Conservation (phyloP, 2,888 invertebrate genomes). For the Hartigia nigra region DNA sequence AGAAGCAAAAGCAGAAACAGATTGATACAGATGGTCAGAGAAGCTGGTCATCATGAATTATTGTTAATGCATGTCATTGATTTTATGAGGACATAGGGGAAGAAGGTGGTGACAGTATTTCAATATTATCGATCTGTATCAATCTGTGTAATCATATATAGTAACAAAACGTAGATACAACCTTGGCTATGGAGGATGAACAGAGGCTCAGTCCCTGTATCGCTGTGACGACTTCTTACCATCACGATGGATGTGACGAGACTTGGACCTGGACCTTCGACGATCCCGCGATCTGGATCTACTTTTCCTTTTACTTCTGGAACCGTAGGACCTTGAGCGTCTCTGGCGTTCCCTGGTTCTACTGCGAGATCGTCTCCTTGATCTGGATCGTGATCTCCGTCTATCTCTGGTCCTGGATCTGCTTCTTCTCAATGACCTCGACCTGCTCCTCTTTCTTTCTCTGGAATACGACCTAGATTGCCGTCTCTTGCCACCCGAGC, state of each 20-base stretch:
- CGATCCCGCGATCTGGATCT: slow-evolving; percentile 49
- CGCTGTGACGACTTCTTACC: slow-evolving; percentile 64
- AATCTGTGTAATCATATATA: slow-evolving; percentile 30
- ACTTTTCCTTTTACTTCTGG: slow-evolving; percentile 44
- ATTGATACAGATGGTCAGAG: neutral
- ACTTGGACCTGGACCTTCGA: slow-evolving; percentile 25
- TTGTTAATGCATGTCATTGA: neutral
- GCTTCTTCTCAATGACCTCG: slow-evolving; percentile 12
- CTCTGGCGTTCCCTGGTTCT: slow-evolving; percentile 46
- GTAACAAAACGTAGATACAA: slow-evolving; percentile 39
- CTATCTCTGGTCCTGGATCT: slow-evolving; percentile 35
- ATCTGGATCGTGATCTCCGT: slow-evolving; percentile 47
- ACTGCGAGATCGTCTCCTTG: slow-evolving; percentile 32
- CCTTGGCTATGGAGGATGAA: slow-evolving; percentile 34
- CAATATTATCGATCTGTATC: slow-evolving; percentile 18
- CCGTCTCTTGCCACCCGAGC: slow-evolving; percentile 48
- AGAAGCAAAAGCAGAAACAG: neutral
- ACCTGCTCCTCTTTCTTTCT: slow-evolving; percentile 44
- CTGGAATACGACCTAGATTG: slow-evolving; percentile 33
- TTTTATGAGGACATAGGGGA: neutral
- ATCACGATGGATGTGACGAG: slow-evolving; percentile 55
- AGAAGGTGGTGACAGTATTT: neutral
- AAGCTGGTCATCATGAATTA: neutral
- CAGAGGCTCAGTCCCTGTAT: slow-evolving; percentile 58
- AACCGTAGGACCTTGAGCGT: slow-evolving; percentile 36